These are phyloP conservation scores for Aproaerema taeniolella DNA, from an alignment of 2,888 invertebrate species.

Conservation along the genomic window DNA sequence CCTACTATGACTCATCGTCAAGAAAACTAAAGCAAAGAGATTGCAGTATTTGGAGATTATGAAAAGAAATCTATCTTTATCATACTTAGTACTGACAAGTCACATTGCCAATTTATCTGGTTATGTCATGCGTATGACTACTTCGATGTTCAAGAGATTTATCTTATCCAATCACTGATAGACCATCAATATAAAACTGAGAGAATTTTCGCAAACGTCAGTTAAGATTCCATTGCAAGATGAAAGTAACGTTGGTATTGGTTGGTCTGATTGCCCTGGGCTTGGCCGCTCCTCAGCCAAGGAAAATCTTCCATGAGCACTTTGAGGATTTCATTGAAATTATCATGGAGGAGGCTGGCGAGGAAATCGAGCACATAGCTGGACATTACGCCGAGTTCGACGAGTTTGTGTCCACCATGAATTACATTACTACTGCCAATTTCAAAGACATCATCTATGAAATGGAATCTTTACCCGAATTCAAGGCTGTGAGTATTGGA, in stretches of 20 bases:
- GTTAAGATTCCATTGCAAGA: no score
- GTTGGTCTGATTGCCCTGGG: slow-evolving; percentile 37
- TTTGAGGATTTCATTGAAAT: slow-evolving; percentile 47
- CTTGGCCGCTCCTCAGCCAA: slow-evolving; percentile 43
- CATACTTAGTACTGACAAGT: no score
- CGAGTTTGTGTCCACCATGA: slow-evolving; percentile 37
- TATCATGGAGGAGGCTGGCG: slow-evolving; percentile 33
- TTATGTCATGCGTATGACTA: no score
- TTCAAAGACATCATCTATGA: slow-evolving; percentile 49
- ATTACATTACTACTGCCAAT: slow-evolving; percentile 38
- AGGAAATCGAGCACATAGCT: slow-evolving; percentile 30
- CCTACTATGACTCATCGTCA: no score
- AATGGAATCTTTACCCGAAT: slow-evolving; percentile 55
- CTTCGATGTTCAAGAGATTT: no score
- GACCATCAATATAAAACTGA: no score
- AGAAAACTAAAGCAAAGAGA: no score
- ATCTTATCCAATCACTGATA: no score
- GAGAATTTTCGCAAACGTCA: no score
- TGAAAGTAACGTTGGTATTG: slow-evolving; percentile 39
- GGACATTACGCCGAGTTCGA: slow-evolving; percentile 42
- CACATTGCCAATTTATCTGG: no score
- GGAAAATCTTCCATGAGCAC: slow-evolving; percentile 54
- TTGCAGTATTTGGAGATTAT: no score
- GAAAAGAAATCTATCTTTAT: no score
- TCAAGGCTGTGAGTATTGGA: slow-evolving; percentile 44